Evolutionary conservation across 1,140 invertebrate species (phyloP).

Genomic region (Marisa cornuarietis): DNA sequence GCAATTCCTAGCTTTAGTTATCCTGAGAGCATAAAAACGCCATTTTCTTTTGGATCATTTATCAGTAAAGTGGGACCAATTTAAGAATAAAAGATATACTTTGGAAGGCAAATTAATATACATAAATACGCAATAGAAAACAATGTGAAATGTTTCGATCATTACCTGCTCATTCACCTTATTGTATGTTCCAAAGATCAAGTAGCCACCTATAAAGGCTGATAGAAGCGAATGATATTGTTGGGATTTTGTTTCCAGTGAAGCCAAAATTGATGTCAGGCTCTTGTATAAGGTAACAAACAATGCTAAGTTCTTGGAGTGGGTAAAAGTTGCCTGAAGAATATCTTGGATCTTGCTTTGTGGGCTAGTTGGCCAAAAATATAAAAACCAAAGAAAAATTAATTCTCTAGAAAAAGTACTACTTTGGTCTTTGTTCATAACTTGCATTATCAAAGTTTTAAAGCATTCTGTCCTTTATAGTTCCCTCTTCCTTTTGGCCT

Average conservation of each 20-base stretch:
- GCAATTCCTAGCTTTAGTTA: too few relatives aligned
- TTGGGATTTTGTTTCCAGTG: constrained; percentile 43
- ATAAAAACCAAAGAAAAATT: too few relatives aligned
- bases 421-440: too few relatives aligned
- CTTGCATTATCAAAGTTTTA: too few relatives aligned
- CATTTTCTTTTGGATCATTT: too few relatives aligned
- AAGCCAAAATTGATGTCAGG: constrained; percentile 55
- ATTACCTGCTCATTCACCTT: constrained; percentile 70
- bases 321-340: constrained; percentile 67
- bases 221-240: constrained; percentile 66
- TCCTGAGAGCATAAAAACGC: too few relatives aligned
- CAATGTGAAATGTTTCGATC: constrained; percentile 1
- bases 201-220: constrained; percentile 68
- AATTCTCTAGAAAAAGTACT: neutral
- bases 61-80: neutral
- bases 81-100: neutral
- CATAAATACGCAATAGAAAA: neutral
- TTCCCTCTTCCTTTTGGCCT: too few relatives aligned
- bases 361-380: constrained; percentile 53
- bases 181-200: constrained; percentile 69
- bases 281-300: constrained; percentile 69
- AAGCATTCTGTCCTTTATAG: too few relatives aligned
- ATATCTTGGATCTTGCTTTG: constrained; percentile 65
- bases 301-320: constrained; percentile 68
- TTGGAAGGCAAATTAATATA: neutral